Conservation (phyloP, 2,797 vertebrate genomes). For the Margarornis squamiger region DNA sequence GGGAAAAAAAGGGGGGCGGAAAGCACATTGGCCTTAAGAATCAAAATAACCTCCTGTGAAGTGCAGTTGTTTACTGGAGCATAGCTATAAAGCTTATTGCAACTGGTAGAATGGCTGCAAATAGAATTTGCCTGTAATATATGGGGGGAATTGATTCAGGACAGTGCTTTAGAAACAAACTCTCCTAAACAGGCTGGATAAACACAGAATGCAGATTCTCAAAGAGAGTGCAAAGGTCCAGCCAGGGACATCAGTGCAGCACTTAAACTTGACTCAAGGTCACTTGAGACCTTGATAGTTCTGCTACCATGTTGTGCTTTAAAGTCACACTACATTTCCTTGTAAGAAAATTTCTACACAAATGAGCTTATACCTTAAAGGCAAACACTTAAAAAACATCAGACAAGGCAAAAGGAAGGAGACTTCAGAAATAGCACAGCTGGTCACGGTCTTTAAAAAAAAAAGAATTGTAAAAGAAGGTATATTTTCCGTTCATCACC, state of each 20-base stretch:
- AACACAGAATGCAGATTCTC: not conserved
- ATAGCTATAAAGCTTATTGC: not conserved
- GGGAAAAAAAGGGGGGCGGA: not conserved
- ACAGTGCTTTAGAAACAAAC: not conserved
- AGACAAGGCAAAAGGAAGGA: not conserved
- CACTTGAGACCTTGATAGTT: not conserved
- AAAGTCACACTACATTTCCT: not conserved
- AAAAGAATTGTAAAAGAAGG: not conserved
- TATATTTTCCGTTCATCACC: not conserved
- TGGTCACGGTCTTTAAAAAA: not conserved
- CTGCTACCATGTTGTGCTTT: not conserved
- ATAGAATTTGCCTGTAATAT: not conserved
- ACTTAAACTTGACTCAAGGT: not conserved
- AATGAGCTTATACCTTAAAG: not conserved
- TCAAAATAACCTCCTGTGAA: not conserved
- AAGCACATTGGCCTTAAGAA: not conserved
- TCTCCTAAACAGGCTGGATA: not conserved
- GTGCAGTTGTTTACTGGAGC: not conserved
- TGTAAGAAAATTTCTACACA: not conserved
- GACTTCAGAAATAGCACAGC: not conserved
- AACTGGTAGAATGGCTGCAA: not conserved
- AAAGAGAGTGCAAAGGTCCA: not conserved
- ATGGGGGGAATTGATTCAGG: not conserved
- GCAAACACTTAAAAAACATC: not conserved
- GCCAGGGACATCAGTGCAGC: not conserved